Conservation (phyloP, 1,140 invertebrate genomes). For the Brachionus manjavacas region DNA sequence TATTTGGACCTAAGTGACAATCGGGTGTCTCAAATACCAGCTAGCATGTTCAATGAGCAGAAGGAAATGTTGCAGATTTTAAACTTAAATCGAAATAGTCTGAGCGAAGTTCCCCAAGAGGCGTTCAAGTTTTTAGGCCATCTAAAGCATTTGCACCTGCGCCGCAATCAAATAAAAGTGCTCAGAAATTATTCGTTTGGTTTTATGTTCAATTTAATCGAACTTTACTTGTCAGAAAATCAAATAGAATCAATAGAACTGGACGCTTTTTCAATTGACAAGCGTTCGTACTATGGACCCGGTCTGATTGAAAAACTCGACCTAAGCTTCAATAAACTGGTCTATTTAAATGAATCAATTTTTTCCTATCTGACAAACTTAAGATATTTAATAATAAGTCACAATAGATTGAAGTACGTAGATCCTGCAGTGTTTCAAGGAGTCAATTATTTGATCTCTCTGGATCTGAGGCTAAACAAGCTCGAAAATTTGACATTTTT, state of each 20-base stretch:
- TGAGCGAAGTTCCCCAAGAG: background rate
- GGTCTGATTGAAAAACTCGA: constrained; percentile 39
- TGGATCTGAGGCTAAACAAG: constrained; percentile 10
- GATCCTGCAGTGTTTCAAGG: background rate
- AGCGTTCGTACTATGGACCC: constrained; percentile 6
- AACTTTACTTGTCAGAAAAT: constrained; percentile 20
- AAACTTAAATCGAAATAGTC: constrained; percentile 17
- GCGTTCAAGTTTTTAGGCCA: background rate
- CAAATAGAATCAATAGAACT: constrained; percentile 17
- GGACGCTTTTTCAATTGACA: constrained; percentile 21
- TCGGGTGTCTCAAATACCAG: background rate
- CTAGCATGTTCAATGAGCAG: background rate
- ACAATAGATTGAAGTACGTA: background rate
- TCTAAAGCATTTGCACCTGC: constrained; percentile 2
- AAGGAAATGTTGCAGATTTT: background rate
- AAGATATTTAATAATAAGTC: constrained; percentile 26
- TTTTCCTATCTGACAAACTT: constrained; percentile 38
- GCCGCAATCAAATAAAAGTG: constrained; percentile 10
- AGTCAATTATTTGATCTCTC: constrained; percentile 28
- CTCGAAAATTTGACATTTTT: constrained; percentile 7
- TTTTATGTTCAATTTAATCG: constrained; percentile 34
- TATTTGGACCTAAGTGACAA: constrained; percentile 5
- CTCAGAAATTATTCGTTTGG: constrained; percentile 36
- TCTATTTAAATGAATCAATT: background rate
- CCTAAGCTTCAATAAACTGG: constrained; percentile 14